Evolutionary conservation across 2,113 vertebrate genomes (phyloP), one percentile per base, ranked within the genome.

Genomic region (Takifugu flavidus): DNA sequence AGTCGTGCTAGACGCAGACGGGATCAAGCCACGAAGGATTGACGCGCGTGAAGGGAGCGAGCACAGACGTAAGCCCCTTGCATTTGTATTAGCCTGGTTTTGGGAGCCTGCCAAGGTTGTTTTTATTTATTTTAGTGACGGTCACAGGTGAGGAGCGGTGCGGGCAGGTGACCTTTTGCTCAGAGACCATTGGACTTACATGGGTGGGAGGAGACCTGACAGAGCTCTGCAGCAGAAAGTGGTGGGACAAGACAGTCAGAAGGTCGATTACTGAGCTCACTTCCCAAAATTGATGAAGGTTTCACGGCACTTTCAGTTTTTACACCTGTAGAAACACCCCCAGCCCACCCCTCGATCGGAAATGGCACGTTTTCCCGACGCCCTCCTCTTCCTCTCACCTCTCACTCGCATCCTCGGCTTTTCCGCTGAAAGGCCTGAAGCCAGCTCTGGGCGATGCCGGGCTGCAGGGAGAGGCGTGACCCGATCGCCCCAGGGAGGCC

Each of bases 401-500:
- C 66, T 95, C 93, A 27, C 87, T 91, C 65, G 89, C 61, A 5
- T 93, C 91, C 29, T 89, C 91, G 5, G 69, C 64, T 0, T 42
- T 76, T 62, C 90, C 84, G 0, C 80, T 91, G 67, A 88, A 87
- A 12, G 87, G 73, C 27, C 82, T 73, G 78, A 91, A 89, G 81
- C 81, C 44, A 0, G 88, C 62, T 65, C 75, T 84, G 0, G 87
- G 91, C 31, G 90, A 89, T 0, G 85, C 79, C 0, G 88, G 85
- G 74, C 90, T 71, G 27, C 91, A 91, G 0, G 93, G 92, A 3
- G 94, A 95, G 2, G 88, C 86, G 0, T 93, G 91, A 0, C 92
- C 90, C 0, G 93, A 91, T 15, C 90, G 70, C 0, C 90, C 86
- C 15, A 94, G 87, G 0, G 94, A 97, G 70, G 95, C 94, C 60